These are phyloP conservation scores for Eupeodes luniger DNA, from an alignment of 2,888 invertebrate species.

Conservation along the genomic window DNA sequence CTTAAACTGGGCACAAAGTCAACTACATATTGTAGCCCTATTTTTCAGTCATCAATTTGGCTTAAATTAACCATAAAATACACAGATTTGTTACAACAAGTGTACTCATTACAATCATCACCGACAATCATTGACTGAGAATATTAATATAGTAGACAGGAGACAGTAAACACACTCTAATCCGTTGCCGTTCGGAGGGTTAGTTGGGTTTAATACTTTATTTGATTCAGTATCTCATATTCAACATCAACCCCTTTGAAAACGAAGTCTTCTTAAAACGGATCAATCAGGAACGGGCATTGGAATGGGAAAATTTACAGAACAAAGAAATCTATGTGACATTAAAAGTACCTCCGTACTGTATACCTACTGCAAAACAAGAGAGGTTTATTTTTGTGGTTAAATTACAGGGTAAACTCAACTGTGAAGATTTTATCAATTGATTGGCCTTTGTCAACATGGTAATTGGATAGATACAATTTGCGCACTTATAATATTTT, in stretches of 20 bases:
- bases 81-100: constrained; percentile 72
- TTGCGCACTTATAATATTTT: not conserved
- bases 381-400: constrained; percentile 22
- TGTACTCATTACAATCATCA: constrained; percentile 69
- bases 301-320: not conserved
- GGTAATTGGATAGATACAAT: constrained; percentile 47
- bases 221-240: constrained; percentile 40
- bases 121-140: constrained; percentile 48
- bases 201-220: constrained; percentile 13
- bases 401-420: constrained; percentile 56
- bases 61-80: constrained; percentile 73
- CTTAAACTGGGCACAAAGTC: constrained; percentile 45
- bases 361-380: not conserved
- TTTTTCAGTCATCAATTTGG: constrained; percentile 64
- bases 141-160: constrained; percentile 20
- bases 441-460: constrained; percentile 58
- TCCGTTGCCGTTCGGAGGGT: constrained; percentile 19
- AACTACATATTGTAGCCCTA: constrained; percentile 39
- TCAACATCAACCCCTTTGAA: constrained; percentile 32
- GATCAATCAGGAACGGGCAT: constrained; percentile 12
- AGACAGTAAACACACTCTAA: constrained; percentile 52
- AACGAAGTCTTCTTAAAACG: constrained; percentile 21
- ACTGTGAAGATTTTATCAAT: constrained; percentile 39
- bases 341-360: not conserved
- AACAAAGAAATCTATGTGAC: not conserved